Base-by-base conservation (phyloP, 2,797 vertebrate species). In the Potorous gilbertii region DNA sequence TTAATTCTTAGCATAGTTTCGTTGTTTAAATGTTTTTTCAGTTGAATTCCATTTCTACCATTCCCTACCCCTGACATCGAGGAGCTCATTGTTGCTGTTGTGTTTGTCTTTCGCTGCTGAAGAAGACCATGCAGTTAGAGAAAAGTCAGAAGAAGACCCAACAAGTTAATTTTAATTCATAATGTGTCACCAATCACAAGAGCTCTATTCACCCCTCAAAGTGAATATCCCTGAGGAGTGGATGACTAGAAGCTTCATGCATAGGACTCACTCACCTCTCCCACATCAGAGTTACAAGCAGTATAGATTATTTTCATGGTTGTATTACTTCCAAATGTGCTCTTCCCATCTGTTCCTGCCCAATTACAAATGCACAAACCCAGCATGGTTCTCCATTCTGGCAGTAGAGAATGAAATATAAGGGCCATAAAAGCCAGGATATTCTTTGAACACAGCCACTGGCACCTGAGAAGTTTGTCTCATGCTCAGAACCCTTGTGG, bases 261-360 rank as follows among this genome's bases (percentile, higher is more conserved):
- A 94, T 96, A 93, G 92, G 81, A n/a, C 90, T 66, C 90, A 14
- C 98, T 93, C 97, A 97, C 97, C 96, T 98, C 55, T 57, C 96
- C 95, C 95, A 13, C 21, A 66, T 92, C 93, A 92, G 98, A 98
- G 96, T 98, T 98, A 98, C 90, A 97, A 98, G 98, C 98, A 0
- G 0, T 98, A 97, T 98, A 98, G 98, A 98, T 99, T 98, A 98
- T 98, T 99, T 98, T 98, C 98, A 99, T 98, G 98, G 98, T 94
- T 5, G 59, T 98, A 98, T 98, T 98, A 97, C 98, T 98, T 99
- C 98, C 98, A 98, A 98, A 98, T 97, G 98, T 92, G 59, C 96
- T 95, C 98, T 96, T 59, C 95, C 98, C 98, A 99, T 99, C 98
- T 99, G 98, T 98, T 99, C 98, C 97, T 98, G 96, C 96, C 98